Conservation (phyloP, 2,797 vertebrate genomes). For the Tadarida brasiliensis region DNA sequence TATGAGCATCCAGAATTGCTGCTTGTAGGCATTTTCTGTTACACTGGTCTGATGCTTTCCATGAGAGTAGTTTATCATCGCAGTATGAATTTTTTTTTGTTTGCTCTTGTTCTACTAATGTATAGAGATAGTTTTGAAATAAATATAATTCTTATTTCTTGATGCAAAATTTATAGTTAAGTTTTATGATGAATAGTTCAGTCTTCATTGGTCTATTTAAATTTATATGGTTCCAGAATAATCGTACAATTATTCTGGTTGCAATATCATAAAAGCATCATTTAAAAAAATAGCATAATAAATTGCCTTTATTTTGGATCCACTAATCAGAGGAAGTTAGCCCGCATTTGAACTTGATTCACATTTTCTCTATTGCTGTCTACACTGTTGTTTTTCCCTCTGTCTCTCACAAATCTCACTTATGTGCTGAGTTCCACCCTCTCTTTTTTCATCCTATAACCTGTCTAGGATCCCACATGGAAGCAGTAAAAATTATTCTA, state of each 20-base stretch:
- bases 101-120: background rate
- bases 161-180: background rate
- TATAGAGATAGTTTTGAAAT: background rate
- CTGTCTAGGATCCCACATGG: background rate
- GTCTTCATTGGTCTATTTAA: background rate
- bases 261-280: background rate
- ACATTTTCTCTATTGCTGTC: background rate
- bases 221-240: background rate
- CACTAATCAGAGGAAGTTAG: background rate
- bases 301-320: background rate
- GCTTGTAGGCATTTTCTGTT: constrained; percentile 44
- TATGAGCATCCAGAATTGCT: constrained; percentile 48
- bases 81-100: background rate
- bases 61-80: background rate
- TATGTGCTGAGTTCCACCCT: background rate
- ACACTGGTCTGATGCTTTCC: background rate
- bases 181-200: background rate
- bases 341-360: background rate
- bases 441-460: background rate
- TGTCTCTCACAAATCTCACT: background rate
- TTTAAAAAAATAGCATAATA: background rate
- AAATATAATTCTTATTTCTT: background rate
- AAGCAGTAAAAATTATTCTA: background rate
- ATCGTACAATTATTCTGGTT: background rate
- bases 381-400: background rate